A percentile compares a stretch with the other conserved stretches of the same genome.
Conservation (phyloP, 2,888 invertebrate species). For the Octodonta nipae region DNA sequence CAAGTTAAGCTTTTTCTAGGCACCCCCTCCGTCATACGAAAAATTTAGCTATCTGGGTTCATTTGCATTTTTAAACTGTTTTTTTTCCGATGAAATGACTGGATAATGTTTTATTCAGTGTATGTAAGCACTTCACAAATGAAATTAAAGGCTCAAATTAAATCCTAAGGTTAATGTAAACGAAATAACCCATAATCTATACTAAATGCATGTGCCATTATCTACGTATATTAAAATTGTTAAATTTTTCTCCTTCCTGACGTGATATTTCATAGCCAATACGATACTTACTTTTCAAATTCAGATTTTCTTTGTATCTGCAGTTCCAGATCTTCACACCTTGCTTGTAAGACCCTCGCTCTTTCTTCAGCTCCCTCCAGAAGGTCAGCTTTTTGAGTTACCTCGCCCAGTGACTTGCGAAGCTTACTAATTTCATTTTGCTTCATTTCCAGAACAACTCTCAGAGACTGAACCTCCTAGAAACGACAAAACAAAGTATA, state of each 20-base stretch:
- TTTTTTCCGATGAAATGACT: too few relatives aligned
- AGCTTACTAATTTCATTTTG: slow-evolving; percentile 73
- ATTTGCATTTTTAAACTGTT: too few relatives aligned
- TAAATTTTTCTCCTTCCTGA: background rate
- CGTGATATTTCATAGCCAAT: background rate
- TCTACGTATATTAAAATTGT: background rate
- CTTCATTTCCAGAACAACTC: slow-evolving; percentile 77
- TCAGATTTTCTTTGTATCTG: slow-evolving; percentile 56
- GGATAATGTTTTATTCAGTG: too few relatives aligned
- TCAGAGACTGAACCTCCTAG: slow-evolving; percentile 66
- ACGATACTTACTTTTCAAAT: slow-evolving; percentile 54
- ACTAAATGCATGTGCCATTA: background rate
- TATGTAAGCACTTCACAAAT: too few relatives aligned
- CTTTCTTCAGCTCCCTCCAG: slow-evolving; percentile 59
- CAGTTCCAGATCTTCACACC: slow-evolving; percentile 73
- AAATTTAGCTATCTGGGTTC: too few relatives aligned
- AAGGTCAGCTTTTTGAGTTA: slow-evolving; percentile 59
- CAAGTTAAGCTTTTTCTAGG: too few relatives aligned
- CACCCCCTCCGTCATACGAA: too few relatives aligned
- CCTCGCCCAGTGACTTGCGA: slow-evolving; percentile 54
- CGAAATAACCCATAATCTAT: background rate
- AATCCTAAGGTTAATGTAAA: too few relatives aligned
- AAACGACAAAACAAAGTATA: slow-evolving; percentile 24
- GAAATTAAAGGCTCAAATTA: too few relatives aligned
- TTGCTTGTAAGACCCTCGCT: slow-evolving; percentile 63